Evolutionary conservation across 2,797 vertebrate species (phyloP).

Genomic region (Mallotus villosus): DNA sequence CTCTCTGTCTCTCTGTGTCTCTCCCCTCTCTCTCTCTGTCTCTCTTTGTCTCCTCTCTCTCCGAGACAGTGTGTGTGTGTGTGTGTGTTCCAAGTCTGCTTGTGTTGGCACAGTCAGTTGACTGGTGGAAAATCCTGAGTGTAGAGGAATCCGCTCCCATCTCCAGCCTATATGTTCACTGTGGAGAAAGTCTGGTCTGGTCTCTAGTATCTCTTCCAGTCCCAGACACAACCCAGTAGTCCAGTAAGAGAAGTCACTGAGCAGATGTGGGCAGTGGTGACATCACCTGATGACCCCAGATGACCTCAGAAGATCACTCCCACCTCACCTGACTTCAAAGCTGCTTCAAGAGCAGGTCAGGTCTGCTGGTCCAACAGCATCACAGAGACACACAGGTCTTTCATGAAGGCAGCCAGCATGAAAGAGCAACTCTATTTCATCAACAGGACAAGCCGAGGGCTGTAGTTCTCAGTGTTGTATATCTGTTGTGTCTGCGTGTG

Average conservation of each 20-base stretch:
- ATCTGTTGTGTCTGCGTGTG: background rate
- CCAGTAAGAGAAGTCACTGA: background rate
- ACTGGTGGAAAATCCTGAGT: conserved; percentile 44
- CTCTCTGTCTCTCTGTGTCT: background rate
- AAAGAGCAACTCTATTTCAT: too few species aligned
- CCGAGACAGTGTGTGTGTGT: conserved; percentile 9
- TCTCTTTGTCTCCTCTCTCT: too few species aligned
- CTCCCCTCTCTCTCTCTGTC: too few species aligned
- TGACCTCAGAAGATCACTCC: background rate
- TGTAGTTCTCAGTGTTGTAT: background rate
- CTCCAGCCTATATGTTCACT: background rate
- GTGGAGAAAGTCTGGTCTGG: background rate
- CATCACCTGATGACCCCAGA: background rate
- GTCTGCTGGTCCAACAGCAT: background rate
- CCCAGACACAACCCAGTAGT: background rate
- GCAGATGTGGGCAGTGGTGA: background rate
- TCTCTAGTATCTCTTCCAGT: background rate
- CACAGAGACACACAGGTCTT: background rate
- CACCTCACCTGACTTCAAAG: background rate
- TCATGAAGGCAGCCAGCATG: background rate
- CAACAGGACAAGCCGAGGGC: too few species aligned
- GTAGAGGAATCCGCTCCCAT: background rate
- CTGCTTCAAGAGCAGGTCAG: background rate
- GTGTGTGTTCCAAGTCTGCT: conserved; percentile 44
- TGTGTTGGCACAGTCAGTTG: conserved; percentile 47